Evolutionary conservation across 2,888 invertebrate genomes (phyloP).

Genomic region (Zhuqinia jingwanae): DNA sequence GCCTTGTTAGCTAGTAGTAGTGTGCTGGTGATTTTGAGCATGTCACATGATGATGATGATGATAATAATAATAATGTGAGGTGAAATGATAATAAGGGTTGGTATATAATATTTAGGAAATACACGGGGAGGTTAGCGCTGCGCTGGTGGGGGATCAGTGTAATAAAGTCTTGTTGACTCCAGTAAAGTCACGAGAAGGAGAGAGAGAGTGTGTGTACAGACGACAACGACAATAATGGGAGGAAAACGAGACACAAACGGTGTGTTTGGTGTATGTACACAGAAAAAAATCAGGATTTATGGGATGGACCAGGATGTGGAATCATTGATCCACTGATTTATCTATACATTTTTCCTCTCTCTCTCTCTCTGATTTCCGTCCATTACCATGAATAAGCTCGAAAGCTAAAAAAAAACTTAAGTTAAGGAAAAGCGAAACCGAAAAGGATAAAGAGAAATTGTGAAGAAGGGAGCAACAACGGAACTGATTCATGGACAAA

Average conservation of each 20-base stretch:
- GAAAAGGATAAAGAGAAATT: neutral
- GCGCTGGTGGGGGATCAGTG: neutral
- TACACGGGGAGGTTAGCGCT: neutral
- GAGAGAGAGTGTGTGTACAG: neutral
- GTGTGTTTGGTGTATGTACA: conserved; percentile 32
- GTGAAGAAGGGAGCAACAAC: conserved; percentile 13
- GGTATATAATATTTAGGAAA: neutral
- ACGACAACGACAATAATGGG: conserved; percentile 33
- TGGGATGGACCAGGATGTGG: conserved; percentile 66
- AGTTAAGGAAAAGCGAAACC: conserved; percentile 19
- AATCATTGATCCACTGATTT: conserved; percentile 69
- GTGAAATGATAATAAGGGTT: conserved; percentile 28
- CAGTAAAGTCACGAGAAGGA: too few relatives aligned
- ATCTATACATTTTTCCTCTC: conserved; percentile 60
- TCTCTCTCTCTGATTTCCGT: neutral
- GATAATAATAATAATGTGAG: neutral
- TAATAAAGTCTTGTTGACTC: neutral
- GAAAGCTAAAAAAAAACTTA: neutral
- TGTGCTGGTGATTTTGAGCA: too few relatives aligned
- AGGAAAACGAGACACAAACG: conserved; percentile 47
- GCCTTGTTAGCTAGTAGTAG: conserved; percentile 13
- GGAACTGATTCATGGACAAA: conserved; percentile 67
- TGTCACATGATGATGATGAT: conserved; percentile 10
- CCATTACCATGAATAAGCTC: conserved; percentile 28
- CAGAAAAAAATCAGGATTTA: conserved; percentile 53